phyloP scores from a whole-genome alignment of 2,888 invertebrate species.

The Seira musarum region DNA sequence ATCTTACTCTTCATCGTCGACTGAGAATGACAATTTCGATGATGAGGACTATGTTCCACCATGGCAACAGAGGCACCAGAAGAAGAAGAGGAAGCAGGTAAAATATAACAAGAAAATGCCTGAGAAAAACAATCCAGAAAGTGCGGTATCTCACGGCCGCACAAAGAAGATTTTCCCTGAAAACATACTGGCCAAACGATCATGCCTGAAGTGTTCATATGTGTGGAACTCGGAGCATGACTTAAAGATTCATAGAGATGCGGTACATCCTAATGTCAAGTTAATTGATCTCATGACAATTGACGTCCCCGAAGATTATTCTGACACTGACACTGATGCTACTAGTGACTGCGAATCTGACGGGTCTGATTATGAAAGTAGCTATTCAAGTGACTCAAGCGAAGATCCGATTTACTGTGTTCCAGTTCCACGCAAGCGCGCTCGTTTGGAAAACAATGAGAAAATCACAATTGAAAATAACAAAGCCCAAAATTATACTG shows the following conservation, averaged over 20 bases:
- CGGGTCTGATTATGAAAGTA: no score
- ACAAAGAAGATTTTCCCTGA: background rate
- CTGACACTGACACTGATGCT: no score
- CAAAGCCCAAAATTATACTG: conserved; percentile 7
- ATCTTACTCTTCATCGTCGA: no score
- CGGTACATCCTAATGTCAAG: background rate
- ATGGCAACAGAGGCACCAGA: no score
- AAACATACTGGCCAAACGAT: background rate
- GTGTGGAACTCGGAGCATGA: conserved; percentile 18
- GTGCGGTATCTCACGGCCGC: no score
- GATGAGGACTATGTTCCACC: conserved; percentile 7
- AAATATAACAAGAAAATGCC: background rate
- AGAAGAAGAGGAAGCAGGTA: no score
- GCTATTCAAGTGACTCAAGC: no score
- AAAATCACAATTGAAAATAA: background rate
- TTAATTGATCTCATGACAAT: conserved; percentile 22
- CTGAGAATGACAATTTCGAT: background rate
- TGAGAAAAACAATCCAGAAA: background rate
- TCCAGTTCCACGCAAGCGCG: no score
- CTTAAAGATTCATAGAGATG: conserved; percentile 20
- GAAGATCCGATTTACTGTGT: no score
- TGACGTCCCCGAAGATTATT: no score
- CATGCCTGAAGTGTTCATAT: conserved; percentile 15
- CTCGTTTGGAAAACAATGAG: background rate
- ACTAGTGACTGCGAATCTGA: no score